Evolutionary conservation across 2,797 vertebrate species (phyloP).

Genomic region (Gambelia wislizenii): DNA sequence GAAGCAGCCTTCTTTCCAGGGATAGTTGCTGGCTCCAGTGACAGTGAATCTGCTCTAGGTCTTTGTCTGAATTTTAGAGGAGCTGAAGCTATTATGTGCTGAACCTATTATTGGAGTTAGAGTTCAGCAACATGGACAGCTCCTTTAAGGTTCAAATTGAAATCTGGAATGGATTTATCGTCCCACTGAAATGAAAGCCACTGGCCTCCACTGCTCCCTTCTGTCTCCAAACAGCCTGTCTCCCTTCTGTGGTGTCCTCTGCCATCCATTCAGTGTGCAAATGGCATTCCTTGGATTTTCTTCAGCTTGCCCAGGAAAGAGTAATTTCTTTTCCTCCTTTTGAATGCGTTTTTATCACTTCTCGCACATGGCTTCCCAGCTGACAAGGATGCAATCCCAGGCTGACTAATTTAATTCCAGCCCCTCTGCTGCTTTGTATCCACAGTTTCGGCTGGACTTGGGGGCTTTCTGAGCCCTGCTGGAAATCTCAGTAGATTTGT

Average conservation of each 20-base stretch:
- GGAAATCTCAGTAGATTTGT: constrained; percentile 38
- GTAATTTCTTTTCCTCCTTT: constrained; percentile 60
- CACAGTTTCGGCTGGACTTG: constrained; percentile 18
- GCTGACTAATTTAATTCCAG: constrained; percentile 24
- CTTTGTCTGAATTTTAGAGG: no score
- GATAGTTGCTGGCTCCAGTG: background rate
- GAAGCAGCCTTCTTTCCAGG: background rate
- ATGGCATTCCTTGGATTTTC: constrained; percentile 52
- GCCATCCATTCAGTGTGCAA: no score
- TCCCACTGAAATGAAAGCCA: background rate
- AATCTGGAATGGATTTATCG: background rate
- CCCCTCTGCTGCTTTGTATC: constrained; percentile 8
- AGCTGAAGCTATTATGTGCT: no score
- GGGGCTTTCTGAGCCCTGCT: constrained; percentile 18
- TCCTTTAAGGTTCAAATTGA: no score
- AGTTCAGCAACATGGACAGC: no score
- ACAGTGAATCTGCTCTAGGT: no score
- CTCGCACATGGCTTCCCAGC: constrained; percentile 54
- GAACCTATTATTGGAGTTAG: no score
- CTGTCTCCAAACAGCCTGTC: background rate
- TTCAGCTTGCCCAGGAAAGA: constrained; percentile 53
- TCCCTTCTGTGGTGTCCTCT: background rate
- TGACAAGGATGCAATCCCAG: constrained; percentile 29
- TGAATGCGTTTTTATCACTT: constrained; percentile 62
- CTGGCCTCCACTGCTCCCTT: background rate